phyloP scores from a whole-genome alignment of 2,888 invertebrate genomes.

The Leucophenga maculata region DNA sequence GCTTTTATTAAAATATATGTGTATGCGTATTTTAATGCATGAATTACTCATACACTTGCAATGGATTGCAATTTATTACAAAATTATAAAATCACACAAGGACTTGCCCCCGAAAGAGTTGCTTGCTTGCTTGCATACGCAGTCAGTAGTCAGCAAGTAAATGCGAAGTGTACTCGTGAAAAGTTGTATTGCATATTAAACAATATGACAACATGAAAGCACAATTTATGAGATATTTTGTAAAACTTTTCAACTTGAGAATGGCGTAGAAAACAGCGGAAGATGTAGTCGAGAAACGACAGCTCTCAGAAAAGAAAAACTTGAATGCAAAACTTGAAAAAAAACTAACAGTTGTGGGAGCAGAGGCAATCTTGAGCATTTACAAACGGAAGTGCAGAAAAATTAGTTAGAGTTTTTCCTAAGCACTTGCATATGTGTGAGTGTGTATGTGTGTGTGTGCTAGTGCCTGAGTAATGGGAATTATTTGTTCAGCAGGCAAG shows the following conservation, averaged over 20 bases:
- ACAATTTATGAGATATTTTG: slow-evolving; percentile 33
- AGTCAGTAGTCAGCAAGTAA: neutral
- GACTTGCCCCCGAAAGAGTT: neutral
- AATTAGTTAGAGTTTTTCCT: slow-evolving; percentile 6
- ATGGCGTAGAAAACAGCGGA: slow-evolving; percentile 2
- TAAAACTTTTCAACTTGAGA: slow-evolving; percentile 23
- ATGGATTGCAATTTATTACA: neutral
- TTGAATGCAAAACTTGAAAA: neutral
- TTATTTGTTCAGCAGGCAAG: neutral
- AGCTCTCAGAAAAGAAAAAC: neutral
- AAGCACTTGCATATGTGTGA: neutral
- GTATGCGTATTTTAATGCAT: too few relatives aligned
- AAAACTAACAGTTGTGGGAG: slow-evolving; percentile 22
- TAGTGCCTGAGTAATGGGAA: slow-evolving; percentile 17
- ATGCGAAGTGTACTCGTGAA: slow-evolving; percentile 12
- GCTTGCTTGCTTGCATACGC: too few relatives aligned
- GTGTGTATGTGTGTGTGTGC: slow-evolving; percentile 6
- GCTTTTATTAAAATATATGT: too few relatives aligned
- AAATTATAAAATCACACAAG: slow-evolving; percentile 1
- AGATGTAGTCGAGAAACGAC: neutral
- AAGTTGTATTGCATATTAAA: slow-evolving; percentile 34
- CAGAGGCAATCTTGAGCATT: neutral
- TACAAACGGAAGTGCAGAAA: slow-evolving; percentile 6
- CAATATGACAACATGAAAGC: slow-evolving; percentile 36
- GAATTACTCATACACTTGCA: too few relatives aligned